Percentiles rank a stretch among this genome's conserved stretches.
Evolutionary conservation across 2,113 vertebrate genomes (phyloP).

Genomic region (Emydura subglobosa): DNA sequence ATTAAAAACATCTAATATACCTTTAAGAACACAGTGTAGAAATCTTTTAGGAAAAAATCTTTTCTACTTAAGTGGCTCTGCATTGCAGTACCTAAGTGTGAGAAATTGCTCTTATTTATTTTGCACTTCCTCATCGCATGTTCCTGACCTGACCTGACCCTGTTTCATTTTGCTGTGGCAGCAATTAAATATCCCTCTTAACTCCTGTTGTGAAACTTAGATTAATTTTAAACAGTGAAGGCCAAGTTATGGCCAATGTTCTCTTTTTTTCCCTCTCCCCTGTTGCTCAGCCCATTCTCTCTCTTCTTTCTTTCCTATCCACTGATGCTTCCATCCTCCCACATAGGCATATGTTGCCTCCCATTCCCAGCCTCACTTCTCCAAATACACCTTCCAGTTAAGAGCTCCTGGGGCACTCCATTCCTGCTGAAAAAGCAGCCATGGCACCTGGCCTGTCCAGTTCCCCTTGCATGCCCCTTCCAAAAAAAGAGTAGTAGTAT

Average conservation of each 20-base stretch:
- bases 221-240: background rate
- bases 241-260: background rate
- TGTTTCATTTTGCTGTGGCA: background rate
- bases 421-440: background rate
- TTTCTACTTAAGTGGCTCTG: background rate
- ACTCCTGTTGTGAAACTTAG: background rate
- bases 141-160: background rate
- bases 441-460: background rate
- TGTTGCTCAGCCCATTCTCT: background rate
- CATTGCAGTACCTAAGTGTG: background rate
- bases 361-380: background rate
- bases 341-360: background rate
- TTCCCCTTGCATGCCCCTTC: background rate
- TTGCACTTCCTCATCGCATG: background rate
- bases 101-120: background rate
- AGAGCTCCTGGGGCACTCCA: background rate
- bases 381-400: background rate
- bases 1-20: rapidly evolving
- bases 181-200: background rate
- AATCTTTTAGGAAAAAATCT: background rate
- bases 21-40: background rate
- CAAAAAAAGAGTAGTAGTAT: background rate
- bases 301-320: background rate
- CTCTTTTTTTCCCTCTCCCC: background rate
- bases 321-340: background rate